Evolutionary conservation across 2,113 vertebrate species (phyloP).

Genomic region (Xyliphius kryptos): DNA sequence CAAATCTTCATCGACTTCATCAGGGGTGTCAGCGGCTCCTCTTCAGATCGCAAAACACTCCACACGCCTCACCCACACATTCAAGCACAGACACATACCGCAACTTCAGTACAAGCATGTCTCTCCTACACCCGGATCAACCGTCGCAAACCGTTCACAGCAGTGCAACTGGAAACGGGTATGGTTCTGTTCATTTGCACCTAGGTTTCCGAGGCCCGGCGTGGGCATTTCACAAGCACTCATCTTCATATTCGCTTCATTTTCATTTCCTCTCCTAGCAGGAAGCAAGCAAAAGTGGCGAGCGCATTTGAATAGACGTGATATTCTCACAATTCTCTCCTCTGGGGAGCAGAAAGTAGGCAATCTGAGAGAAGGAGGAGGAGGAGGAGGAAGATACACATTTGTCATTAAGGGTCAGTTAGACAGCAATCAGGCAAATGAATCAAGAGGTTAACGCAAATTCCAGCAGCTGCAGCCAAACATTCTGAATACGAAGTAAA

Average conservation of each 20-base stretch:
- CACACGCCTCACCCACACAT: slow-evolving; percentile 8
- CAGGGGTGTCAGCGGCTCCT: slow-evolving; percentile 35
- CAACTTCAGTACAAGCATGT: not conserved
- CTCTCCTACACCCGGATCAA: slow-evolving; percentile 1
- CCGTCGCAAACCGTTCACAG: not conserved
- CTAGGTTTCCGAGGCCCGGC: slow-evolving; percentile 16
- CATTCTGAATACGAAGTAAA: not conserved
- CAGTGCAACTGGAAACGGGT: slow-evolving; percentile 17
- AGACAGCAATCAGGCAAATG: slow-evolving; percentile 16
- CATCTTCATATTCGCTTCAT: slow-evolving; percentile 42
- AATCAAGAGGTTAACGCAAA: slow-evolving; percentile 14
- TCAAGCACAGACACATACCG: slow-evolving; percentile 3
- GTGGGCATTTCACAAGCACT: slow-evolving; percentile 41
- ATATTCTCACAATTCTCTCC: slow-evolving; percentile 1
- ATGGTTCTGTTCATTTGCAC: slow-evolving; percentile 24
- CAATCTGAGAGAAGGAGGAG: not conserved
- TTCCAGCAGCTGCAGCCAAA: slow-evolving; percentile 3
- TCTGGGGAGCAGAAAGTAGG: slow-evolving; percentile 4
- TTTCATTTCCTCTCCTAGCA: slow-evolving; percentile 34
- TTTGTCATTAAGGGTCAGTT: slow-evolving; percentile 5
- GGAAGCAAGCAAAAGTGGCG: slow-evolving; percentile 17
- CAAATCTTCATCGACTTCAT: slow-evolving; percentile 50
- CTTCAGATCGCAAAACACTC: slow-evolving; percentile 24
- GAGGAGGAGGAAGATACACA: not conserved
- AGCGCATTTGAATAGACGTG: slow-evolving; percentile 1